Evolutionary conservation across 2,113 vertebrate species (phyloP).

Genomic region (Eira barbara): DNA sequence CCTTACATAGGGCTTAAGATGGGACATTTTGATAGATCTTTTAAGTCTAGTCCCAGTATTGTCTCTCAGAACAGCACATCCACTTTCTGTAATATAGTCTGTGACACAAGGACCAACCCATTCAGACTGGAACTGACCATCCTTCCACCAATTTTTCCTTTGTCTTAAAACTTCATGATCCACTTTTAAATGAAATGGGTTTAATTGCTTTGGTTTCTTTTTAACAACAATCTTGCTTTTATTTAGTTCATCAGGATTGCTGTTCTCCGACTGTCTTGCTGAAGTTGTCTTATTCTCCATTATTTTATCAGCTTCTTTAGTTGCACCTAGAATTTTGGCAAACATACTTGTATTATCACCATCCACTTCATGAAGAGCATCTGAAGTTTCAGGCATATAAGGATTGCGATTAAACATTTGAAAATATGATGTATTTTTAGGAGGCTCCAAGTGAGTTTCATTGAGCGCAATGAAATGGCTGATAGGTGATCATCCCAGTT

Average conservation of each 20-base stretch:
- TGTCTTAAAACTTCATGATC: constrained; percentile 84
- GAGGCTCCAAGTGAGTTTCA: constrained; percentile 73
- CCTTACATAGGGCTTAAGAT: constrained; percentile 82
- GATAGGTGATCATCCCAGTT: constrained; percentile 81
- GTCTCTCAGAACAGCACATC: constrained; percentile 82
- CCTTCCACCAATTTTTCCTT: constrained; percentile 85
- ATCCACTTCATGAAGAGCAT: constrained; percentile 56
- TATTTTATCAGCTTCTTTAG: constrained; percentile 71
- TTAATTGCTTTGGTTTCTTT: constrained; percentile 80
- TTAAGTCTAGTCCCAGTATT: constrained; percentile 77
- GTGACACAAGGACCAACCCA: constrained; percentile 85
- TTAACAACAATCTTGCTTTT: constrained; percentile 72
- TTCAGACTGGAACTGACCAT: constrained; percentile 81
- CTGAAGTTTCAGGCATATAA: constrained; percentile 51
- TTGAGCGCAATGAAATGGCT: constrained; percentile 84
- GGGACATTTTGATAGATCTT: constrained; percentile 84
- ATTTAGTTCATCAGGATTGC: constrained; percentile 56
- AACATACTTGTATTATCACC: constrained; percentile 70
- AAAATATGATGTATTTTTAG: constrained; percentile 80
- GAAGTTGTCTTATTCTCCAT: constrained; percentile 65
- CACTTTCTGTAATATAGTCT: constrained; percentile 82
- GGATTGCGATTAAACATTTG: constrained; percentile 84
- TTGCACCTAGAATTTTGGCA: constrained; percentile 79
- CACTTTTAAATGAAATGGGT: constrained; percentile 80
- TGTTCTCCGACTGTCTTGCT: constrained; percentile 70